Evolutionary conservation across 2,113 vertebrate genomes (phyloP), one percentile per base, ranked within the genome.

Genomic region (Nanorana parkeri): DNA sequence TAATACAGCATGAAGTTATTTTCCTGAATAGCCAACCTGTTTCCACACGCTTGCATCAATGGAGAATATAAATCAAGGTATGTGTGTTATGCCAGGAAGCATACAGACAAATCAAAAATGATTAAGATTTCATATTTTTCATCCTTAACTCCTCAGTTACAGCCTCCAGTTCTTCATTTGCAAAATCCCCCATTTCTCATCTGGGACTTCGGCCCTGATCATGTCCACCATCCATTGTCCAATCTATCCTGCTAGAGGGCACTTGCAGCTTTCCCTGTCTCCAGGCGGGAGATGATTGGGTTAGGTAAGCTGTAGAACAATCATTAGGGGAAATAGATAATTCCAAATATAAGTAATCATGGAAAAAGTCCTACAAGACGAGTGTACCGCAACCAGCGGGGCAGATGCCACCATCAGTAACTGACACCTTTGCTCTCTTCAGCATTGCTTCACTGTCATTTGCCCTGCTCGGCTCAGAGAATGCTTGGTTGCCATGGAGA

Each of bases 221-320:
- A 20, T 26, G n/a, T 73, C 69, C 69, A 58, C 52, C 69, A 73
- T 73, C 69, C 26, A 26, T 73, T 73, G 52, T 73, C 69, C 69
- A 73, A 73, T 73, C 69, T 73, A 58, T 73, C 69, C 24, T 29
- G 69, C 69, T 73, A 73, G 52, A 73, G 69, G 69, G 20, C 29
- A 75, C 20, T 41, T 75, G 55, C 72, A 74, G 28, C 20, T 56
- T 28, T 10, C 72, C 51, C 69, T 28, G 23, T 20, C 17, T 29
- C 19, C 11, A 20, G 55, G 36, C 28, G 1, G 20, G 36, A 60
- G 55, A 21, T 63, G 21, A 47, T 63, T 61, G 3, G 0, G 73
- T 75, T 61, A 61, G 73, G 17, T n/a, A n/a, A 24, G 73, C n/a
- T 8, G 56, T 29, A 61, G 56, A 61, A 26, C 17, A 20, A 61